Conservation (phyloP, 2,888 invertebrate genomes). For the Emmelina monodactyla region DNA sequence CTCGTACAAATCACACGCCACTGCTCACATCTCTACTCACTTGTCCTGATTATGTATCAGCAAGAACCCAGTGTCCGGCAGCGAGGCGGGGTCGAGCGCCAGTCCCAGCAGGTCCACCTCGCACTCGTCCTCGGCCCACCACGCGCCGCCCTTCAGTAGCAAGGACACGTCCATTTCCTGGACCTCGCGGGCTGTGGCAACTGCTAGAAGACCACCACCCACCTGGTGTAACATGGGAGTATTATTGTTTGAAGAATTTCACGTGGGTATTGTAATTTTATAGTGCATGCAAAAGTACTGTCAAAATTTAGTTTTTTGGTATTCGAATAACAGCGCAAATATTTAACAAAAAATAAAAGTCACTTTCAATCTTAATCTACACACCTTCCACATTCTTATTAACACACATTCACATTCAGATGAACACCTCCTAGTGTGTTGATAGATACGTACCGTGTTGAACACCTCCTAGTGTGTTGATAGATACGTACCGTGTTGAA, state of each 20-base stretch:
- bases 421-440: no score
- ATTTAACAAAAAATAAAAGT: no score
- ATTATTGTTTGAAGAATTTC: neutral
- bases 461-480: no score
- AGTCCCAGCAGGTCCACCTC: slow-evolving; percentile 93
- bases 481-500: no score
- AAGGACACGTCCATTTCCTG: slow-evolving; percentile 97
- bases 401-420: no score
- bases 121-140: slow-evolving; percentile 97
- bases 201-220: slow-evolving; percentile 82
- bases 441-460: no score
- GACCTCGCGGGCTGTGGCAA: slow-evolving; percentile 95
- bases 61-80: slow-evolving; percentile 84
- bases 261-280: neutral
- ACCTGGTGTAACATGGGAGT: slow-evolving; percentile 50
- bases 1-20: no score
- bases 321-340: no score
- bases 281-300: neutral
- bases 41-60: slow-evolving; percentile 82
- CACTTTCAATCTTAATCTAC: no score
- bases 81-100: slow-evolving; percentile 76
- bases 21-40: no score
- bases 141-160: slow-evolving; percentile 86
- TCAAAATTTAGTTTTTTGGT: neutral
- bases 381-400: no score